Evolutionary conservation across 92 coral and sea anemone species (phyloP), one percentile per base, ranked within the genome.

Genomic region (Epizoanthus scotinus): DNA sequence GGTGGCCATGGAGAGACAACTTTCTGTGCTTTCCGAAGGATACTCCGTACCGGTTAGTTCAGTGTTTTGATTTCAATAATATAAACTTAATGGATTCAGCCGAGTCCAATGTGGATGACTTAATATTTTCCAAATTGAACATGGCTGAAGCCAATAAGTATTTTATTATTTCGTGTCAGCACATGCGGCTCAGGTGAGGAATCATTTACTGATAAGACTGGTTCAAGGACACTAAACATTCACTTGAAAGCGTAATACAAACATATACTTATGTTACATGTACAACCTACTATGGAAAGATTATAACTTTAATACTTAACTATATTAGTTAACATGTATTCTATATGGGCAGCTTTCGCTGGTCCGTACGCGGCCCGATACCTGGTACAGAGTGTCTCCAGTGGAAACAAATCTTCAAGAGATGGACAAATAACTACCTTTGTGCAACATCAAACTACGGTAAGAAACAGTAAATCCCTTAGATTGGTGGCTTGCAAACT

Each of bases 1-100:
- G 34, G 0, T 75, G 81, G 81, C 52, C 52, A 47, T 75, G 81
- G 81, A 22, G 68, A 75, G 81, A 75, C 63, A 75, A 75, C 63
- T 75, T 75, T 31, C 24, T 75, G 66, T 75, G 81, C 57, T 75
- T 75, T 57, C 81, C 81, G 12, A 22, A 13, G 40, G 66, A 60
- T 31, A 59, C 68, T 1, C 81, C 81, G 5, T 75, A 75, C 68
- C 66, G 81, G 81, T 75, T 38, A 4, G 81, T 22, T 1, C 8
- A 19, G 19, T 14, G 47, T 64, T 64, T 2, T 64, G 8, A 0
- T 47, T 47, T 47, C 14, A 12, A 47, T 47, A 47, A 47, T n/a
- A n/a, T n/a, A n/a, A n/a, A n/a, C n/a, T n/a, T n/a, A n/a, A n/a
- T n/a, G n/a, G n/a, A n/a, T n/a, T n/a, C n/a, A n/a, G n/a, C n/a